Evolutionary conservation across 2,888 invertebrate genomes (phyloP), one percentile per base, ranked within the genome.

Genomic region (Tachina fera): DNA sequence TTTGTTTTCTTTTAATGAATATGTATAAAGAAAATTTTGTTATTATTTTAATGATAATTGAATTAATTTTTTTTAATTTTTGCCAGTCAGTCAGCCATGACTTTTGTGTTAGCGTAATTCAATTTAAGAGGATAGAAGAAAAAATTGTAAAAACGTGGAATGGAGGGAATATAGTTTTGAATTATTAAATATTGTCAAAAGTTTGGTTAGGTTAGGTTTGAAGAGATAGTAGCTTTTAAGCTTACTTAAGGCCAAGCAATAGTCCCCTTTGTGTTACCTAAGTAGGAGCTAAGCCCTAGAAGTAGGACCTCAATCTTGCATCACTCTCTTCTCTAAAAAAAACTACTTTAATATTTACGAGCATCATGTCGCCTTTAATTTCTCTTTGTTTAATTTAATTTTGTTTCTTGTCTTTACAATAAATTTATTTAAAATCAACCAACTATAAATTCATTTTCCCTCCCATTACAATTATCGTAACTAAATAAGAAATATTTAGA

Each of bases 401-500:
- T 41, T 13, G 3, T 49, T 6, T 41, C 5, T 19, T 9, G 22
- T 19, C 13, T 31, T 51, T 11, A 31, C 11, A 14, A 75, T 56
- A 82, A 45, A 77, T 60, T 72, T 53, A 72, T 19, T 83, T 67
- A 67, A 80, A 41, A 67, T 68, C 61, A 53, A 61, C 74, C 72
- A 41, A 56, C 74, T n/a, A 70, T 78, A 81, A 78, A 85, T 85
- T 77, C 51, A 31, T 70, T 58, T n/a, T 56, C 77, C 81, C 74
- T 68, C 56, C 77, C 68, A 49, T 74, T 47, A 74, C 81, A 85
- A 85, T 81, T 81, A 81, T 85, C 74, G 61, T 65, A 75, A 78
- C 74, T 49, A 77, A 72, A 84, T 53, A 72, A 56, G 14, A 67
- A 22, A 70, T 31, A 58, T 61, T 74, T 31, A 6, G 45, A 16